phyloP scores from a whole-genome alignment of 1,140 invertebrate genomes.

The Neodiprion lecontei region DNA sequence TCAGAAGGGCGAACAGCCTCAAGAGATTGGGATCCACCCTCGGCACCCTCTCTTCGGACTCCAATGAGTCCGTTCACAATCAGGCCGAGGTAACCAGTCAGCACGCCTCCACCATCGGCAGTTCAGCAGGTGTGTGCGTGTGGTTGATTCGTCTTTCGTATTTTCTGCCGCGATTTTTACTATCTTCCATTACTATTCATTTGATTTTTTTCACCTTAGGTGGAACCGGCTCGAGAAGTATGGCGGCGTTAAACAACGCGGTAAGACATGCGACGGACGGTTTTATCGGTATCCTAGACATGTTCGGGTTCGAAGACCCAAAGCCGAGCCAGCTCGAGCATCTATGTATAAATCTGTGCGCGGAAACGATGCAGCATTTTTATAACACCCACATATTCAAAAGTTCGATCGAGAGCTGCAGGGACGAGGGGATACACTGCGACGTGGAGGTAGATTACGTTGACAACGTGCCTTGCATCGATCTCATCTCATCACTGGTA shows the following conservation, averaged over 20 bases:
- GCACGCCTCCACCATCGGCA: constrained; percentile 85
- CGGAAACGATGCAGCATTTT: constrained; percentile 97
- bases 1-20: constrained; percentile 88
- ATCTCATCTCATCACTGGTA: constrained; percentile 90
- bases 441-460: constrained; percentile 93
- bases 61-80: constrained; percentile 90
- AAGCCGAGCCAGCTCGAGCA: constrained; percentile 91
- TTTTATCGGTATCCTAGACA: constrained; percentile 93
- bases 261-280: constrained; percentile 93
- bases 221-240: constrained; percentile 84
- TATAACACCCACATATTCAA: constrained; percentile 98
- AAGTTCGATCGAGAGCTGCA: constrained; percentile 90
- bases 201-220: constrained; percentile 33
- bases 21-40: constrained; percentile 87
- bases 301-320: constrained; percentile 95
- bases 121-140: constrained; percentile 60
- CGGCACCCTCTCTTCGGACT: constrained; percentile 88
- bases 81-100: constrained; percentile 85
- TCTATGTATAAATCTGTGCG: constrained; percentile 93
- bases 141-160: too few relatives aligned
- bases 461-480: constrained; percentile 95
- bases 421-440: constrained; percentile 91
- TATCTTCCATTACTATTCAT: background rate
- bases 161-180: background rate
- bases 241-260: constrained; percentile 90